Percentiles rank a stretch among this genome's conserved stretches.
Evolutionary conservation across 2,797 vertebrate species (phyloP).

Genomic region (Gallinago stenura): DNA sequence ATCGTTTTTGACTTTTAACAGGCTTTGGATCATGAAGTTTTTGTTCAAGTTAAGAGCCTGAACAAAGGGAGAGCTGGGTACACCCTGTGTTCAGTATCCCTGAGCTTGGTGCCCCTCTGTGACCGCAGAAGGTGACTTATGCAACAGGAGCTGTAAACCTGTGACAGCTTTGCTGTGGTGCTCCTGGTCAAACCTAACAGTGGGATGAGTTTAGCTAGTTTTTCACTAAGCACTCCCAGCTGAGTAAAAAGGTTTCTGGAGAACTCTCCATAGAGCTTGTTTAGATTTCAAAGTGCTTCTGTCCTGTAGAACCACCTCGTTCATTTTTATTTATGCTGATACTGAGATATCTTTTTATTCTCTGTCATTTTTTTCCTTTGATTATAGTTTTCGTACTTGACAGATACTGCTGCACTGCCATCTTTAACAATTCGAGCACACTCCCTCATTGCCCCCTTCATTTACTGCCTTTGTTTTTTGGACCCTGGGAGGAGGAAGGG

Average conservation of each 20-base stretch:
- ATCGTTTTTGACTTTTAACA: background rate
- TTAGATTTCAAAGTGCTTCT: conserved; percentile 46
- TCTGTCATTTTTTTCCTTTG: background rate
- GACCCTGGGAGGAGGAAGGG: conserved; percentile 9
- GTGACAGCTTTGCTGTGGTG: background rate
- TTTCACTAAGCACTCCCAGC: background rate
- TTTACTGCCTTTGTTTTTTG: conserved; percentile 41
- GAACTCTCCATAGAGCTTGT: background rate
- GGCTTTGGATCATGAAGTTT: background rate
- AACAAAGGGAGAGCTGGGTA: background rate
- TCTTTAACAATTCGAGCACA: background rate
- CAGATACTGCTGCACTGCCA: background rate
- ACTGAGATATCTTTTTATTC: conserved; percentile 18
- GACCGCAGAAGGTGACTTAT: background rate
- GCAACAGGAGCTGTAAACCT: background rate
- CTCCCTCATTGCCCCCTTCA: conserved; percentile 13
- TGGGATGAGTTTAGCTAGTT: background rate
- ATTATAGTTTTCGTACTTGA: background rate
- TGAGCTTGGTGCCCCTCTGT: background rate
- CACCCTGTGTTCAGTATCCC: background rate
- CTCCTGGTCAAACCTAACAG: accelerated
- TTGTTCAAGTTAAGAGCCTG: background rate
- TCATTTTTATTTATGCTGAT: conserved; percentile 49
- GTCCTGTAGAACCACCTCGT: background rate
- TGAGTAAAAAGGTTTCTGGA: background rate